Percentiles rank a stretch among this genome's conserved stretches.
Conservation (phyloP, 1,140 invertebrate genomes). For the Drosophila auraria region DNA sequence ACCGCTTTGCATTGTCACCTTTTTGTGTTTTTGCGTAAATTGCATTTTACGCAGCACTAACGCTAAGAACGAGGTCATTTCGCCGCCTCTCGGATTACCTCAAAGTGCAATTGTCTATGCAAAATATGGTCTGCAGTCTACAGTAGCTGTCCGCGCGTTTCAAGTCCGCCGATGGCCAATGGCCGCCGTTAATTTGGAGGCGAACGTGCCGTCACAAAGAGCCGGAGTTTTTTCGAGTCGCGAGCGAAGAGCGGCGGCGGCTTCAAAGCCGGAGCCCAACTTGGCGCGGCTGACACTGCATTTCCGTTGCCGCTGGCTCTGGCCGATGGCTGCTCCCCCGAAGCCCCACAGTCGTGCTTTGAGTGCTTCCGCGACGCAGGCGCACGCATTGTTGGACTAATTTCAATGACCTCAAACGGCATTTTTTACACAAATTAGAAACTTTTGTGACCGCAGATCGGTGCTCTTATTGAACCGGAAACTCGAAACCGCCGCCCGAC, state of each 20-base stretch:
- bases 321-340: background rate
- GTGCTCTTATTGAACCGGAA: constrained; percentile 68
- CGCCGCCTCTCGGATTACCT: constrained; percentile 31
- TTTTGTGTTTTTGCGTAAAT: constrained; percentile 57
- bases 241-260: constrained; percentile 22
- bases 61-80: constrained; percentile 66
- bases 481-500: constrained; percentile 47
- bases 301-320: constrained; percentile 63
- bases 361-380: constrained; percentile 48
- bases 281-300: constrained; percentile 62
- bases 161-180: constrained; percentile 62
- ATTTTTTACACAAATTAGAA: constrained; percentile 68
- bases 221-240: constrained; percentile 21
- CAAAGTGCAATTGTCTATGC: constrained; percentile 70
- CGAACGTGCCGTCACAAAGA: constrained; percentile 62
- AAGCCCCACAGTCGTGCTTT: constrained; percentile 3
- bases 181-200: constrained; percentile 46
- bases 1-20: constrained; percentile 52
- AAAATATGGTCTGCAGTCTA: constrained; percentile 41
- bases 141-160: constrained; percentile 58
- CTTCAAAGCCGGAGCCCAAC: constrained; percentile 55
- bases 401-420: constrained; percentile 68
- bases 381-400: constrained; percentile 65
- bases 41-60: constrained; percentile 66
- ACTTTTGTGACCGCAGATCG: constrained; percentile 51